These are phyloP conservation scores for Eulemur rufifrons DNA, from an alignment of 2,113 vertebrate genomes.

Conservation along the genomic window DNA sequence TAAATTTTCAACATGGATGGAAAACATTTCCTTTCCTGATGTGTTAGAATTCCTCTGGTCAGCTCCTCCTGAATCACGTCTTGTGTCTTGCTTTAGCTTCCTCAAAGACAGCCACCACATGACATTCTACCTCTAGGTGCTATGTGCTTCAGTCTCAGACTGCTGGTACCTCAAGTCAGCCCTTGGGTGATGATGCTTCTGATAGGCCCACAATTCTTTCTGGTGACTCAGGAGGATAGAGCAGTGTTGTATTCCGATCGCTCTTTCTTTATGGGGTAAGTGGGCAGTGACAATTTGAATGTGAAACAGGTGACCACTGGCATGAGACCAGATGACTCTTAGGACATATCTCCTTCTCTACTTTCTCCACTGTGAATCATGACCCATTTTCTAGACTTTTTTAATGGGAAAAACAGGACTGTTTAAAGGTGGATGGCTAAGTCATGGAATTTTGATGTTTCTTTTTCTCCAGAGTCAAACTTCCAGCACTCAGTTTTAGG, in stretches of 20 bases:
- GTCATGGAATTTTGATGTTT: background rate
- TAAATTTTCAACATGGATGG: background rate
- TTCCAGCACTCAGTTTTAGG: background rate
- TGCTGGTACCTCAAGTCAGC: background rate
- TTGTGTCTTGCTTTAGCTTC: background rate
- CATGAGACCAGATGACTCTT: background rate
- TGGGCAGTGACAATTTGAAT: background rate
- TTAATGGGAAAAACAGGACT: background rate
- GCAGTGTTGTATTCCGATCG: background rate
- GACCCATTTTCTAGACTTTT: background rate
- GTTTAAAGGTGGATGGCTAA: background rate
- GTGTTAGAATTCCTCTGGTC: background rate
- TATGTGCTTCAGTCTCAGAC: background rate
- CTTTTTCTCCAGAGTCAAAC: background rate
- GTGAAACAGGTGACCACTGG: background rate
- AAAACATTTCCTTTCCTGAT: background rate
- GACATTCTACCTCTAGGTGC: background rate
- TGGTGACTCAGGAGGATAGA: background rate
- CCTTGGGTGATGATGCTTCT: background rate
- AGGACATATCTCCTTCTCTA: background rate
- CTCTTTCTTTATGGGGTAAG: background rate
- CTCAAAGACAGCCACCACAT: background rate
- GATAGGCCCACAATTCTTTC: background rate
- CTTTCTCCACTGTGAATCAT: background rate
- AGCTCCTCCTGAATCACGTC: background rate